These are phyloP conservation scores for Promerops cafer DNA, from an alignment of 2,113 vertebrate genomes.

Conservation along the genomic window DNA sequence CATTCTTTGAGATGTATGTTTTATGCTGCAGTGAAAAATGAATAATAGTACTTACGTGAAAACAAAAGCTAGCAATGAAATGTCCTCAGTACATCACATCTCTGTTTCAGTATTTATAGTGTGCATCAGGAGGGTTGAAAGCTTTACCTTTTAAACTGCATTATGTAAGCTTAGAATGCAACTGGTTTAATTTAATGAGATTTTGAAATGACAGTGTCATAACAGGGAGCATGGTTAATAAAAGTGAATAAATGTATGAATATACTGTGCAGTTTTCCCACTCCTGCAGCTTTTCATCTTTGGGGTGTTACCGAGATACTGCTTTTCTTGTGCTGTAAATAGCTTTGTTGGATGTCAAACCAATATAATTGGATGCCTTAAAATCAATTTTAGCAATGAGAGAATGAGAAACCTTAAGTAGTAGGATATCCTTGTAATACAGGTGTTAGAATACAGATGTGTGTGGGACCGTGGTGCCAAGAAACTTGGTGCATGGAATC, in stretches of 20 bases:
- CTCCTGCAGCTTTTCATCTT: neutral
- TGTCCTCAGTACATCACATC: neutral
- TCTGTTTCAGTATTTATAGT: neutral
- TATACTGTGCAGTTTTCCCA: neutral
- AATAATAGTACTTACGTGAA: neutral
- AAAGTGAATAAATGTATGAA: neutral
- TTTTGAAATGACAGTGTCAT: neutral
- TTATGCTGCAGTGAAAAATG: neutral
- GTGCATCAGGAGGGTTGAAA: neutral
- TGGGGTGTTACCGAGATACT: neutral
- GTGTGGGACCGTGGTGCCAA: neutral
- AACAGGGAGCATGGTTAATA: neutral
- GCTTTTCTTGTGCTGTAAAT: neutral
- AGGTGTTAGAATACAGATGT: neutral
- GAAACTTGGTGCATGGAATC: neutral
- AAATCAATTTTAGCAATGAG: neutral
- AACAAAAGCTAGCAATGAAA: neutral
- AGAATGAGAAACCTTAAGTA: neutral
- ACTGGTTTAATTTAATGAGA: neutral
- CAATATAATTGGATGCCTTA: neutral
- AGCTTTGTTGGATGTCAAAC: neutral
- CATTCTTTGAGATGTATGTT: neutral
- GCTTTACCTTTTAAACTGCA: neutral
- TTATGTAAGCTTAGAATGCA: neutral
- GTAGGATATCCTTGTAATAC: neutral